Base-by-base conservation (phyloP, 2,888 invertebrate species). In the Drosophila longiperda region DNA sequence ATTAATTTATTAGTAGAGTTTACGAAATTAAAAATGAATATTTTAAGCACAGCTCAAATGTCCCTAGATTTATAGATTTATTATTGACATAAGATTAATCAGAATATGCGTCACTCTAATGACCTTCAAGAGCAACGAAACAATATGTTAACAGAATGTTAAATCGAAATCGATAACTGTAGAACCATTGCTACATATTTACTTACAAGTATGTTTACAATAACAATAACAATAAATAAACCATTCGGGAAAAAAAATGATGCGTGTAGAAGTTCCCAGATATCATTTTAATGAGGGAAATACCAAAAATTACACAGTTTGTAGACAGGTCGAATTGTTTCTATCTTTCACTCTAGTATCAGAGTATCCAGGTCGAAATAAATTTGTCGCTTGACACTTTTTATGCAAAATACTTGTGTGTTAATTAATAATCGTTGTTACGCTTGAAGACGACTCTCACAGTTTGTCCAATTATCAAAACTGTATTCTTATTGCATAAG, bases 381-480 rank as follows among this genome's bases (percentile, higher is more conserved):
- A 62, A 66, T 48, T 49, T 66, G 60, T 62, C 59, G 52, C 75
- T 62, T 57, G 65, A 49, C 69, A 73, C 68, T 64, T 68, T 52
- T 69, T 45, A 38, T 26, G 45, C 15, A 36, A 42, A 61, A 40
- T 48, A 38, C 45, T 54, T 58, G 60, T 59, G 17, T 60, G 65
- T 53, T 69, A 62, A 79, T 53, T 69, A 62, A 79, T 82, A 66
- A 82, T 45, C 38, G 8, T 34, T 38, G 61, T 80, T 68, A 72
- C 78, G 75, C 33, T 59, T 29, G 32, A 11, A 23, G 38, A 15
- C 20, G 65, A 64, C 58, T 65, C 68, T 66, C 67, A 64, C 33
- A 42, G 57, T 52, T 66, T 62, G 29, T 53, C n/a, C 59, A 55
- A 48, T 66, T 62, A 71, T 74, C 73, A 62, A 58, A 33, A 23